Conservation (phyloP, 2,797 vertebrate species). For the Poeciliopsis presidionis region DNA sequence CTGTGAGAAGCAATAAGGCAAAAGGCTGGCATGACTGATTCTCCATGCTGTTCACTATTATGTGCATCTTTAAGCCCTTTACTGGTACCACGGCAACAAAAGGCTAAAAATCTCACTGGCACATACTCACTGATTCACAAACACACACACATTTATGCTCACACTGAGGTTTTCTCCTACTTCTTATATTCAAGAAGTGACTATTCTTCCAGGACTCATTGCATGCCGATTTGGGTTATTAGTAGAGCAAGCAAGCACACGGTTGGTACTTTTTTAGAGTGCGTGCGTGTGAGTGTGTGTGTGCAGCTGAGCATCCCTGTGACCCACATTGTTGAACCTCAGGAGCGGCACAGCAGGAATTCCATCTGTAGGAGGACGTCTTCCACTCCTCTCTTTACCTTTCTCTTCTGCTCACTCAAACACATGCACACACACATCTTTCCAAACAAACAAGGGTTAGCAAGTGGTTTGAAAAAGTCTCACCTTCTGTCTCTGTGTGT, state of each 20-base stretch:
- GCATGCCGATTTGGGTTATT: constrained; percentile 36
- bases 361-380: constrained; percentile 27
- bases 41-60: constrained; percentile 59
- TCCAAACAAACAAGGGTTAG: constrained; percentile 12
- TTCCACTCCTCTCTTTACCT: constrained; percentile 5
- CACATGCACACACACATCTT: constrained; percentile 3
- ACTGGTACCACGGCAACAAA: constrained; percentile 47
- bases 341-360: constrained; percentile 54
- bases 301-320: constrained; percentile 47
- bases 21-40: constrained; percentile 62
- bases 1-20: constrained; percentile 52
- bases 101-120: constrained; percentile 25
- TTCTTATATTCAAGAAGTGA: constrained; percentile 7
- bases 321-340: constrained; percentile 70
- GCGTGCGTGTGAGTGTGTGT: constrained; percentile 1
- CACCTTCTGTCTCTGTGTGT: constrained; percentile 66
- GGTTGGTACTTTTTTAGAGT: constrained; percentile 14
- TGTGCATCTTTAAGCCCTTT: constrained; percentile 57
- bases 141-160: background rate
- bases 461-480: constrained; percentile 49
- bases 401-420: constrained; percentile 7
- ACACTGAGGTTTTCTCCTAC: background rate
- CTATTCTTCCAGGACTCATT: constrained; percentile 12
- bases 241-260: constrained; percentile 57
- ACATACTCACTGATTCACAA: background rate